Base-by-base conservation (phyloP, 2,113 vertebrate genomes). In the Oncorhynchus masou region DNA sequence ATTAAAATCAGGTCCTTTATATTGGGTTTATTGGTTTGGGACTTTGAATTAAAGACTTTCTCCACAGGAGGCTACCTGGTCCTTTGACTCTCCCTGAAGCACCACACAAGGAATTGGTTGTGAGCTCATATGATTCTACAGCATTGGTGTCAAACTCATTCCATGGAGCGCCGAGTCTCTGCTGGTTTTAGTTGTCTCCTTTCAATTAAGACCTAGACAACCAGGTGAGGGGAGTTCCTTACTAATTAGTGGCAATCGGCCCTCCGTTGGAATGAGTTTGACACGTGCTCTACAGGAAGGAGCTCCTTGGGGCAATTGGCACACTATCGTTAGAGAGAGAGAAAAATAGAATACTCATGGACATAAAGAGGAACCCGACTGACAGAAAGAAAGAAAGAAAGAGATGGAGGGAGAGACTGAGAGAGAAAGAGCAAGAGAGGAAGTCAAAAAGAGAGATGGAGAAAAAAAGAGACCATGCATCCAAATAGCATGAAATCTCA, bases 1-100 rank as follows among this genome's bases (percentile, higher is more conserved):
- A 76, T 54, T 54, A 19, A 16, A 79, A 80, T 80, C 76, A 45
- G 67, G 68, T 79, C 73, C 66, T 83, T 81, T 70, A 83, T 78
- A 74, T 48, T 19, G 19, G 66, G 25, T 48, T 66, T 75, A 49
- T 76, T 73, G 31, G 24, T 73, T 75, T 48, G 7, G 51, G 51
- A 27, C 48, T 51, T 25, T 62, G 20, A 5, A 64, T 45, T 16
- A 51, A 39, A 51, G 59, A n/a, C 19, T 60, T n/a, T 7, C 59
- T 60, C 59, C 20, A 60, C 15, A 15, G 49, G 59, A 60, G 59
- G 20, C 16, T 51, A 7, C 59, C 59, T n/a, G 59, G 12, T 60
- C 59, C 6, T 20, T 20, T 8, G 20, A n/a, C 59, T 60, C 59
- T 15, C 9, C 20, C 15, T 16, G 15, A 60, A 60, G 59, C 20